These are phyloP conservation scores for Microcebus murinus DNA, from an alignment of 2,113 vertebrate genomes.

Conservation along the genomic window DNA sequence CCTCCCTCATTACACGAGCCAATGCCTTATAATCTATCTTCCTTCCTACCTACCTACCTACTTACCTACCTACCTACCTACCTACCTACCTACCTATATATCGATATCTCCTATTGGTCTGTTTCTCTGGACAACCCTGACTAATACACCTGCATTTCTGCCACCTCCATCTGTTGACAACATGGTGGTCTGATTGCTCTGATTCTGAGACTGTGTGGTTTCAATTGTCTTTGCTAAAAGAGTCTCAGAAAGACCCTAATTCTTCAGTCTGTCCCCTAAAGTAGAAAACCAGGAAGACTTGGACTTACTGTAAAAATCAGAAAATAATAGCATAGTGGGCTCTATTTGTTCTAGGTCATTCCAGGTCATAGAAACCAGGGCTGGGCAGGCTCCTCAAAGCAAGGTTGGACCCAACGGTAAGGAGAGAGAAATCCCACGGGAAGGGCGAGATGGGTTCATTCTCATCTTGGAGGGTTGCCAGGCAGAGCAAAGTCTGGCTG, in stretches of 20 bases:
- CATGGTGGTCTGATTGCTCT: not conserved
- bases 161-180: not conserved
- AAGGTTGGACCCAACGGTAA: not conserved
- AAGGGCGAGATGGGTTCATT: not conserved
- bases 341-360: not conserved
- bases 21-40: not conserved
- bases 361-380: not conserved
- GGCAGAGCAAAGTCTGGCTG: no score
- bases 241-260: not conserved
- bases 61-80: not conserved
- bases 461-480: not conserved
- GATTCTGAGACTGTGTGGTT: not conserved
- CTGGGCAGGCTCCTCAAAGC: not conserved
- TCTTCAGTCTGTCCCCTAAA: not conserved
- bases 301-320: not conserved
- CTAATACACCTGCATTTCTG: not conserved
- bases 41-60: not conserved
- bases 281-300: not conserved
- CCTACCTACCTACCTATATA: not conserved
- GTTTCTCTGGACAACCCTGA: not conserved
- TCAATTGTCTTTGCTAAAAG: not conserved
- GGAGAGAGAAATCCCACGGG: accelerated
- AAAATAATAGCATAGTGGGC: not conserved
- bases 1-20: not conserved
- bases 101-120: not conserved